These are phyloP conservation scores for Sternotherus odoratus DNA, from an alignment of 2,797 vertebrate species.

Conservation along the genomic window DNA sequence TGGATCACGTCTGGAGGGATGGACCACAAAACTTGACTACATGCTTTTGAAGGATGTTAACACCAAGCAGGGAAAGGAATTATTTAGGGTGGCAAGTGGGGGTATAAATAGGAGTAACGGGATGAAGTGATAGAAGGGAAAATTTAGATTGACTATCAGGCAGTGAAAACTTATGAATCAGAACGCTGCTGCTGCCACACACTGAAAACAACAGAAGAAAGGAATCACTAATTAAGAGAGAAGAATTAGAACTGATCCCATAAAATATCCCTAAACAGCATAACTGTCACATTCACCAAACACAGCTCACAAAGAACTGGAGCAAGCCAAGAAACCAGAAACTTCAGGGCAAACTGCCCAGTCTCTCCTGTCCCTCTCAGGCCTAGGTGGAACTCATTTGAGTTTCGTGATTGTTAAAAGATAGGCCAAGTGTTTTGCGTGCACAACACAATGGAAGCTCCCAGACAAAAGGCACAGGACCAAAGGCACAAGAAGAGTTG, in stretches of 20 bases:
- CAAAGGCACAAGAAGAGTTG: neutral
- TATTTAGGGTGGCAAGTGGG: neutral
- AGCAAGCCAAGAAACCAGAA: neutral
- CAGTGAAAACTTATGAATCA: neutral
- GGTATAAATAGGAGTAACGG: too few relatives aligned
- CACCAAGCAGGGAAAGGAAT: neutral
- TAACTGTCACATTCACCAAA: neutral
- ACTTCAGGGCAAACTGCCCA: neutral
- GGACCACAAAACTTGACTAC: neutral
- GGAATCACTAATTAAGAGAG: neutral
- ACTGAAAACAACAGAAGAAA: neutral
- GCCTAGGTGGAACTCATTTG: neutral
- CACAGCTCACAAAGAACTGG: neutral
- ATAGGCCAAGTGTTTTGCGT: neutral
- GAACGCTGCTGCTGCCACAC: neutral
- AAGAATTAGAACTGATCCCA: neutral
- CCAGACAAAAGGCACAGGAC: neutral
- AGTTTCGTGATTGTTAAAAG: neutral
- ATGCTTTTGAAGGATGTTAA: neutral
- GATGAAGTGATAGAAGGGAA: neutral
- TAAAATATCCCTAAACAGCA: neutral
- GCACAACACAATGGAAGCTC: neutral
- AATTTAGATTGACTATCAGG: neutral
- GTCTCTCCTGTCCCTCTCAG: neutral
- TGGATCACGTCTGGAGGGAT: neutral